phyloP scores from a whole-genome alignment of 2,797 vertebrate genomes.

The Cossypha polioptera region DNA sequence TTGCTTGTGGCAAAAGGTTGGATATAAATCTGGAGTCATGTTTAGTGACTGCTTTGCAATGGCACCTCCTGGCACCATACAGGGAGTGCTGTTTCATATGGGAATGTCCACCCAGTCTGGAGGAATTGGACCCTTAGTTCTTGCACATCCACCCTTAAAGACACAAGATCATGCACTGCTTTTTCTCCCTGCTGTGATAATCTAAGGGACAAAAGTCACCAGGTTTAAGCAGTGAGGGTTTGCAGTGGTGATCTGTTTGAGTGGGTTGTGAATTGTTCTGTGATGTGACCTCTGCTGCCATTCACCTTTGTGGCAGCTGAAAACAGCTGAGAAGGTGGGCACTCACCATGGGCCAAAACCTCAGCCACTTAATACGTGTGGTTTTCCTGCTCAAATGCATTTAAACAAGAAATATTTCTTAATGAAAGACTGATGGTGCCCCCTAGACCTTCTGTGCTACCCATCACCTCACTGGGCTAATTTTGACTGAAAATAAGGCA shows the following conservation, averaged over 20 bases:
- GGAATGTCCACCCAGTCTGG: background rate
- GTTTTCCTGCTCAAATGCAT: background rate
- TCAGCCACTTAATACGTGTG: background rate
- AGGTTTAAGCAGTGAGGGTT: background rate
- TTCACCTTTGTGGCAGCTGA: background rate
- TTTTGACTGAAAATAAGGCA: background rate
- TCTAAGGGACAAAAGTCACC: background rate
- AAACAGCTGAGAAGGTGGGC: background rate
- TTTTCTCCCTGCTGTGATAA: background rate
- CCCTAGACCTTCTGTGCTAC: background rate
- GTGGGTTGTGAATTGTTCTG: background rate
- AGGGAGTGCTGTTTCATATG: background rate
- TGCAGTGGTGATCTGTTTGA: background rate
- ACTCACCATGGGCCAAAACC: background rate
- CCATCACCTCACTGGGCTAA: background rate
- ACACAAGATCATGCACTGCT: background rate
- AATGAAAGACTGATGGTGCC: background rate
- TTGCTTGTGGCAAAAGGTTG: background rate
- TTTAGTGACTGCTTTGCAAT: background rate
- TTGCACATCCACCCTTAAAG: background rate
- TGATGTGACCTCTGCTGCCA: background rate
- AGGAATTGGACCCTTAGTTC: background rate
- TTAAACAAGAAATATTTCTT: background rate
- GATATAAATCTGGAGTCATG: background rate
- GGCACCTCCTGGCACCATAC: background rate